phyloP scores from a whole-genome alignment of 2,113 vertebrate species.

The Cyanoramphus novaezelandiae region DNA sequence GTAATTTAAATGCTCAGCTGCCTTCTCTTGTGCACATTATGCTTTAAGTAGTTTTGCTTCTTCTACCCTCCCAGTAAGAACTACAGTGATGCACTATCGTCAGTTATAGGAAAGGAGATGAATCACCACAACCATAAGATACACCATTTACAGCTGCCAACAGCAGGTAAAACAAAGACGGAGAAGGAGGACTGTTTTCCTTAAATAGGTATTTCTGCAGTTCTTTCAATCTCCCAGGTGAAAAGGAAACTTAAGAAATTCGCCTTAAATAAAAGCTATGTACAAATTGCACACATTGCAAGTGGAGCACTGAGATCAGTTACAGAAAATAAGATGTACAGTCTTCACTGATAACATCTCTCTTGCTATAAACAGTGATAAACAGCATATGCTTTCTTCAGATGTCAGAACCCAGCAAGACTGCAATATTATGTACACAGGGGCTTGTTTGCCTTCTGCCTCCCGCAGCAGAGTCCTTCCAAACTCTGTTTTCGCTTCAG shows the following conservation, averaged over 20 bases:
- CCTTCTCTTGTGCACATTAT: conserved; percentile 18
- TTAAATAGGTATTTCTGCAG: conserved; percentile 30
- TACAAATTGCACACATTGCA: conserved; percentile 80
- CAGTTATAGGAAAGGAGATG: conserved; percentile 39
- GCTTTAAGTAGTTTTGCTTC: conserved; percentile 68
- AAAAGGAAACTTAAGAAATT: conserved; percentile 63
- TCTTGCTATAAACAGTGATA: conserved; percentile 57
- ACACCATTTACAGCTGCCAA: conserved; percentile 58
- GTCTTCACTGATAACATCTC: conserved; percentile 52
- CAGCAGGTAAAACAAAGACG: conserved; percentile 25
- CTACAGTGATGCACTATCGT: conserved; percentile 23
- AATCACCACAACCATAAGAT: background rate
- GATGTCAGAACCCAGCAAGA: conserved; percentile 62
- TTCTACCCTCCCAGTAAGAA: conserved; percentile 12
- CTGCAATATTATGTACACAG: conserved; percentile 74
- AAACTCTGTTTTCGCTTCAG: conserved; percentile 22
- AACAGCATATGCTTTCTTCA: conserved; percentile 53
- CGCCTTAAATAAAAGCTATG: conserved; percentile 76
- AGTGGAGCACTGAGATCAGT: conserved; percentile 73
- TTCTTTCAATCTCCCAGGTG: conserved; percentile 13
- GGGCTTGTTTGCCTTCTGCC: conserved; percentile 57
- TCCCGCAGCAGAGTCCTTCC: conserved; percentile 53
- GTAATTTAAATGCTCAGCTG: conserved; percentile 17
- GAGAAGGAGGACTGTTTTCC: background rate
- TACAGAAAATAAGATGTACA: conserved; percentile 66